Base-by-base conservation (phyloP, 2,888 invertebrate species). In the Corbicula japonica region DNA sequence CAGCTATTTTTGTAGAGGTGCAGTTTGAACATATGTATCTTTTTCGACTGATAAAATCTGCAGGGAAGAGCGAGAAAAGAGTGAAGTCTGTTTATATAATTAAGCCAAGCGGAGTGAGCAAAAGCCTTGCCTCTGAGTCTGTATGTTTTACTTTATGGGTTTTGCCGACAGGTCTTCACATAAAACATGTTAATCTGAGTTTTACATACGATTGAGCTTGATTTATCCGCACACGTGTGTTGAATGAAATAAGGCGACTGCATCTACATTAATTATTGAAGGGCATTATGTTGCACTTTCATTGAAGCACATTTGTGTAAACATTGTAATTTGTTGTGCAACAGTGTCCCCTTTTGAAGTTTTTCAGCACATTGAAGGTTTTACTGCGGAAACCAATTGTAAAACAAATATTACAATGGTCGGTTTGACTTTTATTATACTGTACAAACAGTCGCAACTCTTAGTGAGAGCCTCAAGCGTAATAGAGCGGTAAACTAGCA, bases 141-240 rank as follows among this genome's bases (percentile, higher is more conserved):
- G 63, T 75, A 32, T 28, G 48, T 69, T 75, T 75, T 61, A 75
- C 34, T 69, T 75, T 75, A 75, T 75, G 75, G 48, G 61, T 69
- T 69, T 46, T 69, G 62, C 38, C 46, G 75, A 75, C 69, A 69
- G 62, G 46, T 18, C 26, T 50, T 38, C 69, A 54, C 75, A 63
- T 75, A 63, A 75, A 75, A 23, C 28, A 38, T 58, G 44, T 30
- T 61, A 75, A 75, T 75, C 75, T 68, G 38, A 30, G 28, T 69
- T 50, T 34, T 52, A 69, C 62, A 75, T 35, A 63, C 32, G 50
- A 52, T 21, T 15, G 18, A 4, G 50, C 44, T 41, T 62, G 62
- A 62, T 72, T 63, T 63, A 72, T 62, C 28, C 62, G 32, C 10
- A 23, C 26, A 15, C 54, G 50, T 54, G 62, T 54, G 66, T 52